Base-by-base conservation (phyloP, 2,113 vertebrate genomes). In the Romanogobio albipinnatus region DNA sequence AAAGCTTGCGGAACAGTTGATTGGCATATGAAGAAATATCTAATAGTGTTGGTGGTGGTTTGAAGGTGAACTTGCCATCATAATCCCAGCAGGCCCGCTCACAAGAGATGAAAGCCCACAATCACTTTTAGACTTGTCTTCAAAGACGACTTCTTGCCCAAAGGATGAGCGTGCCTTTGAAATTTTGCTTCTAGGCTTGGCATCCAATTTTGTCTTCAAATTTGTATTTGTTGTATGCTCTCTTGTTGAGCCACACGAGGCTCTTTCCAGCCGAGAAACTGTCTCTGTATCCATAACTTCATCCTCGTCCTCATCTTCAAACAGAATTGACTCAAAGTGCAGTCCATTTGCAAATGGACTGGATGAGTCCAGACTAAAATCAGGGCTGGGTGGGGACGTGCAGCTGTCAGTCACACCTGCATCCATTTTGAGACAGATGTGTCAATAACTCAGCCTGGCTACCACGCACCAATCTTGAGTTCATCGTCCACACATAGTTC, bases 251-350 rank as follows among this genome's bases (percentile, higher is more conserved):
- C 49, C 82, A 33, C 82, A 66, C 29, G 36, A 59, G 11, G 5
- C 14, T 19, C 76, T 49, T 47, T 62, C 26, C 5, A 15, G 66
- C 5, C 22, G 82, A 10, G 68, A 15, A 11, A 17, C 87, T 0
- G 85, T 78, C 0, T 10, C 84, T 33, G 86, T 86, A 36, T 89
- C 89, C 68, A 83, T 26, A 24, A 87, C 86, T 17, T 91, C 87
- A 15, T 88, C 83, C 22, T 81, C 79, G 2, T 94, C 92, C 0
- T 95, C 93, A 5, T 94, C 94, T 87, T 94, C 95, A 49, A 95
- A 94, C 87, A 95, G 85, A 83, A 94, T 93, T 3, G 95, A 95
- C 26, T 95, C 94, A 66, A 95, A 95, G 85, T 95, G 94, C 53
- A 95, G 92, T 77, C 93, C 93, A 3, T 95, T 95, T 0, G 93